Evolutionary conservation across 2,113 vertebrate species (phyloP), one percentile per base, ranked within the genome.

Genomic region (Rhabdomys dilectus): DNA sequence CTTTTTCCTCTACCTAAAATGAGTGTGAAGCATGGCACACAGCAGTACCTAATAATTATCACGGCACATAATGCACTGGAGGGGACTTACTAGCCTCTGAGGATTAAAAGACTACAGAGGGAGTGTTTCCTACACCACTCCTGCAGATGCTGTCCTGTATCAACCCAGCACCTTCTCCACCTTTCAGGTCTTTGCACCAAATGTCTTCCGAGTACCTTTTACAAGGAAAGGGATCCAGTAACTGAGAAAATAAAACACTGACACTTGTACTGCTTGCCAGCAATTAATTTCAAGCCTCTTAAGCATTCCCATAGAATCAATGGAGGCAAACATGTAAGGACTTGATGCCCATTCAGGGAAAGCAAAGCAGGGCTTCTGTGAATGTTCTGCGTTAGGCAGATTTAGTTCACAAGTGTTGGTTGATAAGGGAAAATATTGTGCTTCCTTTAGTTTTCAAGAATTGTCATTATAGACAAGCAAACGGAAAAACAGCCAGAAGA

Each of bases 11-110:
- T 82, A 17, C 16, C 51, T 56, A 39, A 93, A 89, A 70, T 2
- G 39, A 87, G 81, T 2, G 0, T 76, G 7, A 5, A 39, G 2
- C 36, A 2, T 6, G 45, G 70, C 36, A 48, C 53, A 64, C 19
- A 21, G 39, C 2, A 60, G 48, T 24, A 34, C 5, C 8, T 51
- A 82, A 73, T 75, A 39, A 60, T 29, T 51, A 58, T 48, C 29
- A 24, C 17, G 2, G 16, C 68, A 42, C 9, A 36, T 8, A 9
- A 73, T 3, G 12, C 17, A n/a, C 4, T 1, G 1, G 9, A 48
- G 26, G 34, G 48, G 34, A 68, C 7, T 42, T 4, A 1, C 24
- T 36, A 29, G 24, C 24, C 26, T 45, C 21, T 2, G 60, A 70
- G n/a, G 58, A 58, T 17, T 42, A 51, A 2, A 68, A 16, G 42